Evolutionary conservation across 1,140 invertebrate genomes (phyloP).

Genomic region (Hyles euphorbiae): DNA sequence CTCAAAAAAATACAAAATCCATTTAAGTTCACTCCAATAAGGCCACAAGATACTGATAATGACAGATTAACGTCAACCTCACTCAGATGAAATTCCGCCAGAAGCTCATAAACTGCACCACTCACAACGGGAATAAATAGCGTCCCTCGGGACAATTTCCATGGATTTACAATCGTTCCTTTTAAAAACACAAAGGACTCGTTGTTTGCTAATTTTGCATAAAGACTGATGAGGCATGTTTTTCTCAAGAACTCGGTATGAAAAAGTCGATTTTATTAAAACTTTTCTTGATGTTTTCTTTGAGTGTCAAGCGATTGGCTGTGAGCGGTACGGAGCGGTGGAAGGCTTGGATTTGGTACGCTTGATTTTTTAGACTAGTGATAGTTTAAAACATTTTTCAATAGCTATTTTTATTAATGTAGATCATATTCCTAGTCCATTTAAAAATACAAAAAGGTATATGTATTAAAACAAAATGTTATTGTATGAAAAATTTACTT

Average conservation of each 20-base stretch:
- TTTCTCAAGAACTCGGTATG: slow-evolving; percentile 10
- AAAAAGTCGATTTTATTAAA: slow-evolving; percentile 15
- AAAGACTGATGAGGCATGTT: slow-evolving; percentile 32
- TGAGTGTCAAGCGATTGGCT: neutral
- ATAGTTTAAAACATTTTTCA: too few species aligned
- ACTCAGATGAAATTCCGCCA: neutral
- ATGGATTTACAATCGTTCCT: slow-evolving; percentile 38
- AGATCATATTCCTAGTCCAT: too few species aligned
- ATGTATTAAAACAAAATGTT: too few species aligned
- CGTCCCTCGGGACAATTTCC: slow-evolving; percentile 28
- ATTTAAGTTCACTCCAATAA: too few species aligned
- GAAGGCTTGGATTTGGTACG: neutral
- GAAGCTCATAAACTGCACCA: slow-evolving; percentile 1
- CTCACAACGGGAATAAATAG: slow-evolving; percentile 28
- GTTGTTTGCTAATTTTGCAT: slow-evolving; percentile 34
- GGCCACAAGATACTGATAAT: too few species aligned
- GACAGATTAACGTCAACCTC: too few species aligned
- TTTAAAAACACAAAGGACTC: slow-evolving; percentile 13
- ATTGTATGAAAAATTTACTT: too few species aligned
- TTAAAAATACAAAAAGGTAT: too few species aligned
- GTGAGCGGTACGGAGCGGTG: neutral
- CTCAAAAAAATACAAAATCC: too few species aligned
- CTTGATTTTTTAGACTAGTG: too few species aligned
- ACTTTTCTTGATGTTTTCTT: slow-evolving; percentile 5
- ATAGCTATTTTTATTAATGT: too few species aligned